Base-by-base conservation (phyloP, 2,797 vertebrate genomes). In the Mormyrus hasselquistii region DNA sequence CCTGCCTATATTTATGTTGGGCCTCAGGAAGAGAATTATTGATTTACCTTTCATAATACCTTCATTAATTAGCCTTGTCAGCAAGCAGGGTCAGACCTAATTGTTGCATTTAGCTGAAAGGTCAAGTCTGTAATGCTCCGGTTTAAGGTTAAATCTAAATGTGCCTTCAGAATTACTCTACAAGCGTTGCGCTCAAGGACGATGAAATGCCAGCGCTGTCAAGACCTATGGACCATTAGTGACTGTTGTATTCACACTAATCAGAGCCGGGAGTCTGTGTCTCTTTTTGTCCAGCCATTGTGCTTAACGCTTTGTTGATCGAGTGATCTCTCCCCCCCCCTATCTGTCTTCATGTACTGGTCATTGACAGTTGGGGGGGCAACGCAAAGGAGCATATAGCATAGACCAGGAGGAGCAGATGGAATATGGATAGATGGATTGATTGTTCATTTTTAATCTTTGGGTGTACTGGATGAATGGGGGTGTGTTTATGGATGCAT, bases 1-100 rank as follows among this genome's bases (percentile, higher is more conserved):
- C 57, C 55, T 38, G 19, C 50, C 84, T 52, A 5, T 55, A 22
- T 89, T 53, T 14, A 47, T 65, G 55, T 89, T 89, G 92, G 91
- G 89, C 84, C 90, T 84, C 88, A 53, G 22, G 29, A 52, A 89
- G 88, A 89, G 84, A 86, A 91, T 93, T 93, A 95, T 95, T 92
- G 89, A 94, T 95, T 90, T 92, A 89, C 90, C 91, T 94, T 93
- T 93, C 91, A 91, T 93, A 93, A 94, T 93, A 93, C 92, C 93
- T 95, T 95, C 92, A 95, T 96, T 95, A 92, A 92, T 94, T 94
- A 93, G 91, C 91, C 88, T 93, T 92, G 93, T 94, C 92, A 93
- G 90, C 89, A 38, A 86, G 88, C 86, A 52, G 90, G 93, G 94
- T 95, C 93, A 94, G 92, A 93, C 87, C 89, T 90, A 91, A 92